Conservation (phyloP, 1,140 invertebrate species). For the Phortica variegata region DNA sequence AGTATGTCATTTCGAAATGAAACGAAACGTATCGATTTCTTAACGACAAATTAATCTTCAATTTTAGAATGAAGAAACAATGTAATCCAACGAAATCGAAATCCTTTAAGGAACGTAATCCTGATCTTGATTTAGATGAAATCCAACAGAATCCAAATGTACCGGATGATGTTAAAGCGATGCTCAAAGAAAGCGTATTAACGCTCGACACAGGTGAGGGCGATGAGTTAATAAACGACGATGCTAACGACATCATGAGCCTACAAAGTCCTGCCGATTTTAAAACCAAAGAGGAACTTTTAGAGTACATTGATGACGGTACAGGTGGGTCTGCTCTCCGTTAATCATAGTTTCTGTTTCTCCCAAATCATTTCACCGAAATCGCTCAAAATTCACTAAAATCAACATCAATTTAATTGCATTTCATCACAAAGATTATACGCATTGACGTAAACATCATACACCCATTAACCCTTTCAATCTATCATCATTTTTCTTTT, state of each 20-base stretch:
- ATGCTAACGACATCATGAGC: slow-evolving; percentile 23
- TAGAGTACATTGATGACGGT: slow-evolving; percentile 52
- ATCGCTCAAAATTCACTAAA: background rate
- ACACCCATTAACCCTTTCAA: too few species aligned
- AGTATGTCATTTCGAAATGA: slow-evolving; percentile 30
- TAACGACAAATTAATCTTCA: too few species aligned
- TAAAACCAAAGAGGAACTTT: slow-evolving; percentile 49
- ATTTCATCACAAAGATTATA: too few species aligned
- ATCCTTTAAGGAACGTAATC: slow-evolving; percentile 56
- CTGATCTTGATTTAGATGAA: slow-evolving; percentile 54
- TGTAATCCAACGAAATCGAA: slow-evolving; percentile 54
- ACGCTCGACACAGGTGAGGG: slow-evolving; percentile 30
- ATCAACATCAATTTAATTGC: background rate
- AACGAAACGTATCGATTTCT: background rate
- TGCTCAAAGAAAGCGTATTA: slow-evolving; percentile 49
- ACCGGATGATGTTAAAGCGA: slow-evolving; percentile 55
- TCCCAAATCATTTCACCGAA: background rate
- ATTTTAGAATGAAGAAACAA: slow-evolving; percentile 52
- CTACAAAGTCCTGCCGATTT: slow-evolving; percentile 43
- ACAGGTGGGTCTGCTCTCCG: slow-evolving; percentile 32
- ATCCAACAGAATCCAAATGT: slow-evolving; percentile 56
- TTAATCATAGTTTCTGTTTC: background rate
- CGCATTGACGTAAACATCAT: too few species aligned
- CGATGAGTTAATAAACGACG: slow-evolving; percentile 25
- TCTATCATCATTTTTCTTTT: too few species aligned